These are phyloP conservation scores for Dicrostonyx torquatus DNA, from an alignment of 2,797 vertebrate genomes.

Conservation along the genomic window DNA sequence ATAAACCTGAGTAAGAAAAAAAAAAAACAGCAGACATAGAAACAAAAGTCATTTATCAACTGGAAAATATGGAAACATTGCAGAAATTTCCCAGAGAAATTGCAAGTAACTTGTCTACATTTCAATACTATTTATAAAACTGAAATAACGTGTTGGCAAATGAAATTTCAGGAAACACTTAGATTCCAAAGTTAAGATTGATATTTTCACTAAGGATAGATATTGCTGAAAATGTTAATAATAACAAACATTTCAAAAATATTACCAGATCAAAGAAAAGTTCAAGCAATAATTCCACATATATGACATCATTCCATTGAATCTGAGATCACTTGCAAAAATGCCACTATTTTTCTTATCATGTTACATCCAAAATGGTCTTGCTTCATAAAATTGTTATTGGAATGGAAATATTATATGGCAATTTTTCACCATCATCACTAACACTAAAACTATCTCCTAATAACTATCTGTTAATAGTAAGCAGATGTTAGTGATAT, in stretches of 20 bases:
- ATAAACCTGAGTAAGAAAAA: not conserved
- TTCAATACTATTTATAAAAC: not conserved
- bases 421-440: not conserved
- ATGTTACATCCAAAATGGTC: not conserved
- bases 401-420: not conserved
- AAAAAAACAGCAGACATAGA: not conserved
- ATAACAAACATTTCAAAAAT: not conserved
- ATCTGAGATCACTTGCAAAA: not conserved
- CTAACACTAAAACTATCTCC: not conserved
- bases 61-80: not conserved
- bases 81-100: not conserved
- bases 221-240: not conserved
- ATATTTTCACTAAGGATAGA: not conserved
- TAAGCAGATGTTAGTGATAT: not conserved
- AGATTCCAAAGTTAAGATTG: not conserved
- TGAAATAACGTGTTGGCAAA: not conserved
- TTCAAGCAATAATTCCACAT: not conserved
- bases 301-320: not conserved
- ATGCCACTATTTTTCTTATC: not conserved
- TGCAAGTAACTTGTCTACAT: not conserved
- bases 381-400: not conserved
- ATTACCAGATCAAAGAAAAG: not conserved
- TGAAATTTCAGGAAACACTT: not conserved
- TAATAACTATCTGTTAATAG: not conserved
- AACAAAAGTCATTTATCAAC: not conserved